Evolutionary conservation across 2,113 vertebrate species (phyloP).

Genomic region (Microcebus tavaratra): DNA sequence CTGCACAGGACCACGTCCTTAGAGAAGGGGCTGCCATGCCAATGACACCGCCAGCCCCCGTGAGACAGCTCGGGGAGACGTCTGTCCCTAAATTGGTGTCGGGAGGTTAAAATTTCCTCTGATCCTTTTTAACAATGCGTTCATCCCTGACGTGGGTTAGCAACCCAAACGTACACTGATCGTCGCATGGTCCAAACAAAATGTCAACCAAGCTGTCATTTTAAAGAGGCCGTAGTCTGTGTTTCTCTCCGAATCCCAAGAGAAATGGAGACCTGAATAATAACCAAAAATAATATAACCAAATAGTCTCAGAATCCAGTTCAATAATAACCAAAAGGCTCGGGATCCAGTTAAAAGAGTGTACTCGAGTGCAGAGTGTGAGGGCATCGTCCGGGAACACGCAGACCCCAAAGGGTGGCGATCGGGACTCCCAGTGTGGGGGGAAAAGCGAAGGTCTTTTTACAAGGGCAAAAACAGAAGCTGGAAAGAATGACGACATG

Average conservation of each 20-base stretch:
- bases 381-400: background rate
- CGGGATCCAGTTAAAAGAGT: background rate
- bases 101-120: background rate
- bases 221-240: background rate
- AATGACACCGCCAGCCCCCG: fast-evolving
- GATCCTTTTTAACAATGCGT: background rate
- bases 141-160: fast-evolving
- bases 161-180: fast-evolving
- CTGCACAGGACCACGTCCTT: fast-evolving
- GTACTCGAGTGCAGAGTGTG: background rate
- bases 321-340: background rate
- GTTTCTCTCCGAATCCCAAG: background rate
- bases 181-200: fast-evolving
- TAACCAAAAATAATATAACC: background rate
- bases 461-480: background rate
- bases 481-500: background rate
- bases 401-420: background rate
- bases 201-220: background rate
- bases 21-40: background rate
- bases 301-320: too few species aligned
- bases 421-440: background rate
- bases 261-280: background rate
- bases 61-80: fast-evolving
- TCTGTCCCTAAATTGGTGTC: fast-evolving
- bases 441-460: background rate